Evolutionary conservation across 1,140 invertebrate genomes (phyloP), one percentile per base, ranked within the genome.

Genomic region (Drosophila athabasca): DNA sequence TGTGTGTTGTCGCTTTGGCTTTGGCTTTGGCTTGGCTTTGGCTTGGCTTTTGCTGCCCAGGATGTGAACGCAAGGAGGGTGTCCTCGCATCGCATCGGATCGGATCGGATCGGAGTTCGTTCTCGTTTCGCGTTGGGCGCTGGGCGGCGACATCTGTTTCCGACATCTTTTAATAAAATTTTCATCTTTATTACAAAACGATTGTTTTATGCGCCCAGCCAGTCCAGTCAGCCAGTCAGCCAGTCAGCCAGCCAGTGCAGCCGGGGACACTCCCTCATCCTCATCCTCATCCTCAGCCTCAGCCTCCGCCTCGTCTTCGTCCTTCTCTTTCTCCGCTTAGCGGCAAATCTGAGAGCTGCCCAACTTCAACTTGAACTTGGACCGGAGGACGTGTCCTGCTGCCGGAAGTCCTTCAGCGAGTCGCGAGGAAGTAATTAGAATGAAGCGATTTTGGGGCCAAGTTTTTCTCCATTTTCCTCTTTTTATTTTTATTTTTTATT

Each of bases 111-210:
- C 59, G 52, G 51, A 58, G 62, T 62, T 74, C 59, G 51, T 77
- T 60, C 66, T 26, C 35, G 64, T 55, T 39, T 39, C 35, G 35
- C 60, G 51, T 60, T 65, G 65, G 62, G 35, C 60, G 51, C 57
- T 65, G 65, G 62, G 68, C 61, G 58, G 81, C 83, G 87, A 87
- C 90, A 91, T 91, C 90, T 91, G 90, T 89, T 91, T 87, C 79
- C 79, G 90, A 91, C 90, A 91, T 91, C 90, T 91, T 91, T 91
- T 91, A 91, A 91, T 91, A 91, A 91, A 91, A 91, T 91, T 91
- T 91, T 91, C 90, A 91, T 91, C 90, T 91, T 91, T 91, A 91
- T 91, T 91, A 91, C 88, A 72, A 84, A 84, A 90, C 80, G 87
- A 90, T 91, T 91, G 90, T 91, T 91, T 91, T 91, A 91, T 90